These are phyloP conservation scores for Conus canariensis DNA, from an alignment of 2,888 invertebrate genomes.

Conservation along the genomic window DNA sequence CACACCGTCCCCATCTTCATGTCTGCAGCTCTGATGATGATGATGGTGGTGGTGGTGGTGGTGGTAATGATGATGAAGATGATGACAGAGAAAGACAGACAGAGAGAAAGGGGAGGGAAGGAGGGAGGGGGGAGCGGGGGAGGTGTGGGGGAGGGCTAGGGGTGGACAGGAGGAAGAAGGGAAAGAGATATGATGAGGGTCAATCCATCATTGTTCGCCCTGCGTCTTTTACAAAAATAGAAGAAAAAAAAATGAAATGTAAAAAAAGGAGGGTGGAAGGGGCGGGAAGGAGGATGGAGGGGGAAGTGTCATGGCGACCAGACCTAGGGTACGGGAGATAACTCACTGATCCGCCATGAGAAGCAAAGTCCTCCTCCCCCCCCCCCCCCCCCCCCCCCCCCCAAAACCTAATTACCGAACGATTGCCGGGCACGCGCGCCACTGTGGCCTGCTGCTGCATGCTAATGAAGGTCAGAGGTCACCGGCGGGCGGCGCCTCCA, in stretches of 20 bases:
- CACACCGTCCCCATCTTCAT: no score
- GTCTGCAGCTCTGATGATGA: no score
- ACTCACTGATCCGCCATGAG: background rate
- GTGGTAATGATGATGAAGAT: no score
- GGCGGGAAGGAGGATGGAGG: no score
- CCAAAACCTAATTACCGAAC: conserved; percentile 1
- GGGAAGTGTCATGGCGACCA: no score
- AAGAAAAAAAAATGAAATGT: background rate
- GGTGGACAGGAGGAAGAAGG: background rate
- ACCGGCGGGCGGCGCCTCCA: background rate
- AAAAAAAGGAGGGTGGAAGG: no score
- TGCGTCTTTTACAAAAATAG: no score
- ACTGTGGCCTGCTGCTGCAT: background rate
- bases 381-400: background rate
- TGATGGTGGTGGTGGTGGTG: no score
- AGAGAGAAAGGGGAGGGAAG: conserved; percentile 12
- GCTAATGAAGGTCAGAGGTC: conserved; percentile 27
- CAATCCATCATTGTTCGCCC: no score
- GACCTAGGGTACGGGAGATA: no score
- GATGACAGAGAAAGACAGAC: background rate
- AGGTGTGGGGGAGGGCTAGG: background rate
- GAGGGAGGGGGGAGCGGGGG: background rate
- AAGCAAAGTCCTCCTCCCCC: background rate
- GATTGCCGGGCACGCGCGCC: background rate
- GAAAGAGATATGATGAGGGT: background rate